These are phyloP conservation scores for Lamellibrachia luymesi DNA, from an alignment of 1,140 invertebrate genomes.

Conservation along the genomic window DNA sequence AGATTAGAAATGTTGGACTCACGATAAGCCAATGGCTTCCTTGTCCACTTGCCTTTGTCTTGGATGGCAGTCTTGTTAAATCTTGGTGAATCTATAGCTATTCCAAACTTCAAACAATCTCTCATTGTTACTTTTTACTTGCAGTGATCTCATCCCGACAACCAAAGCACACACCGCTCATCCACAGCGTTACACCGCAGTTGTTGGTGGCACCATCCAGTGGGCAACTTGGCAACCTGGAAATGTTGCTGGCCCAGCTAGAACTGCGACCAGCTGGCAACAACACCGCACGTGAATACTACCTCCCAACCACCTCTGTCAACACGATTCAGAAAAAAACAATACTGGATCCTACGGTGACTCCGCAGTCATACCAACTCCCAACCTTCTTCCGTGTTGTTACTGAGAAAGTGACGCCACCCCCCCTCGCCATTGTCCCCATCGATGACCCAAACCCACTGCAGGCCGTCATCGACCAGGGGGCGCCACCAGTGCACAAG, in stretches of 20 bases:
- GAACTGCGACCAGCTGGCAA: not conserved
- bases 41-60: too few species aligned
- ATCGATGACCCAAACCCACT: slow-evolving; percentile 3
- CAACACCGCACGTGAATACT: not conserved
- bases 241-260: not conserved
- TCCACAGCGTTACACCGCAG: not conserved
- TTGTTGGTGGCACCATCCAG: not conserved
- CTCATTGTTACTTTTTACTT: not conserved
- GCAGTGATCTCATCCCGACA: not conserved
- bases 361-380: not conserved
- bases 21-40: too few species aligned
- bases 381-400: slow-evolving; percentile 7
- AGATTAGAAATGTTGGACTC: too few species aligned
- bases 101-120: not conserved
- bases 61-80: too few species aligned
- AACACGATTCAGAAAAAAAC: not conserved
- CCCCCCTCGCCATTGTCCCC: not conserved
- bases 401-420: slow-evolving; percentile 6
- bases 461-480: not conserved
- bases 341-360: not conserved
- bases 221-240: not conserved
- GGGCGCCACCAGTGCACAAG: not conserved
- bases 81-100: too few species aligned
- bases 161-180: not conserved
- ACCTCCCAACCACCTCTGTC: not conserved